These are phyloP conservation scores for Lutraria lutraria DNA, from an alignment of 2,888 invertebrate species.

Conservation along the genomic window DNA sequence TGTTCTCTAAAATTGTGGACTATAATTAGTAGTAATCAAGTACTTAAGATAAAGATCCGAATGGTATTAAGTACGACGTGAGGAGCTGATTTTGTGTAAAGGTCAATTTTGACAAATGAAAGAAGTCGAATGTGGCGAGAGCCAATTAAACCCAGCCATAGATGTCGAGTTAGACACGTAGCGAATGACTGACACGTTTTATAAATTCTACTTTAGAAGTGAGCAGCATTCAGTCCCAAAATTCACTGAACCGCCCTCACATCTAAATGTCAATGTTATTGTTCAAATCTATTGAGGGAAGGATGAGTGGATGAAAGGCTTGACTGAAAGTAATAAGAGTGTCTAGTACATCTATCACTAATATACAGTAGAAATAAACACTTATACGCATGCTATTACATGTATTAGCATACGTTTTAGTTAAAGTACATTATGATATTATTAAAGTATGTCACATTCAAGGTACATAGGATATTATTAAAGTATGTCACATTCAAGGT, in stretches of 20 bases:
- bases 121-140: neutral
- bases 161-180: neutral
- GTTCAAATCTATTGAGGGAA: neutral
- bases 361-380: too few species aligned
- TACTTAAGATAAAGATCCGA: slow-evolving; percentile 45
- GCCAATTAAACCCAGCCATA: neutral
- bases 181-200: neutral
- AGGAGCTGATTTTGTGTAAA: slow-evolving; percentile 34
- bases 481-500: too few species aligned
- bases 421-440: too few species aligned
- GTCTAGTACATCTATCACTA: too few species aligned
- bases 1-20: slow-evolving; percentile 3
- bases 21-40: slow-evolving; percentile 45
- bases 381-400: too few species aligned
- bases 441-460: too few species aligned
- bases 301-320: too few species aligned
- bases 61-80: slow-evolving; percentile 30
- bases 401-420: too few species aligned
- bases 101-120: slow-evolving; percentile 43
- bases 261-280: neutral
- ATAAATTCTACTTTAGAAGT: neutral
- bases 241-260: too few species aligned
- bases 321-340: too few species aligned
- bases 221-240: neutral
- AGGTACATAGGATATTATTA: too few species aligned